Conservation (phyloP, 2,888 invertebrate genomes). For the Acanthosepion esculentum region DNA sequence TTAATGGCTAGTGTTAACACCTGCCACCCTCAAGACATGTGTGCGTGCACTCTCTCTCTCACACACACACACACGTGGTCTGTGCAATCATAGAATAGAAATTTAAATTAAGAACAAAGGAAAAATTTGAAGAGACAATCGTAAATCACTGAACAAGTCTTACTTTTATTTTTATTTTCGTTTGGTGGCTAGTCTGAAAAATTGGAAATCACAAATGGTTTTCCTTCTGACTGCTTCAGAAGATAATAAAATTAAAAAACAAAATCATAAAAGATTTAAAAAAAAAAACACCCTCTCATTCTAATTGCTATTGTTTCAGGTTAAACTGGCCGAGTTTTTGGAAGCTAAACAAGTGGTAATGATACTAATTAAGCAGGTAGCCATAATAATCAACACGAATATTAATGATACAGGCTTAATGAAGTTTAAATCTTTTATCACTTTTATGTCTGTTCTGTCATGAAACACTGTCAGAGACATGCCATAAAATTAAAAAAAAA, state of each 20-base stretch:
- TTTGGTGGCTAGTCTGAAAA: not conserved
- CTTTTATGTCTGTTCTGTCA: not conserved
- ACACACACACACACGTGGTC: not conserved
- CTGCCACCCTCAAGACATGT: not conserved
- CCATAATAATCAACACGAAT: not conserved
- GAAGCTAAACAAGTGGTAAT: conserved; percentile 11
- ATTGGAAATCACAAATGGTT: not conserved
- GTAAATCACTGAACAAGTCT: not conserved
- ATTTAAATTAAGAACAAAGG: not conserved
- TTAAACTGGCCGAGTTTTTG: conserved; percentile 14
- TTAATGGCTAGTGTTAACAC: not conserved
- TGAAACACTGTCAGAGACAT: conserved; percentile 8
- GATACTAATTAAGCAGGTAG: not conserved
- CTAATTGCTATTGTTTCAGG: conserved; percentile 33
- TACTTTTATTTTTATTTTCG: not conserved
- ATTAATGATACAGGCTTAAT: not conserved
- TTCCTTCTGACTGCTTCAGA: not conserved
- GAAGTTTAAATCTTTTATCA: conserved; percentile 33
- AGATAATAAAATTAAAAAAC: not conserved
- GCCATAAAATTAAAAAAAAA: not conserved
- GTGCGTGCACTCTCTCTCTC: not conserved
- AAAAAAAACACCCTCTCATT: not conserved
- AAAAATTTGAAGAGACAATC: not conserved
- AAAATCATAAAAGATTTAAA: not conserved
- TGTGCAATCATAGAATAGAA: not conserved